Conservation (phyloP, 2,888 invertebrate species). For the Cylindroiulus punctatus region DNA sequence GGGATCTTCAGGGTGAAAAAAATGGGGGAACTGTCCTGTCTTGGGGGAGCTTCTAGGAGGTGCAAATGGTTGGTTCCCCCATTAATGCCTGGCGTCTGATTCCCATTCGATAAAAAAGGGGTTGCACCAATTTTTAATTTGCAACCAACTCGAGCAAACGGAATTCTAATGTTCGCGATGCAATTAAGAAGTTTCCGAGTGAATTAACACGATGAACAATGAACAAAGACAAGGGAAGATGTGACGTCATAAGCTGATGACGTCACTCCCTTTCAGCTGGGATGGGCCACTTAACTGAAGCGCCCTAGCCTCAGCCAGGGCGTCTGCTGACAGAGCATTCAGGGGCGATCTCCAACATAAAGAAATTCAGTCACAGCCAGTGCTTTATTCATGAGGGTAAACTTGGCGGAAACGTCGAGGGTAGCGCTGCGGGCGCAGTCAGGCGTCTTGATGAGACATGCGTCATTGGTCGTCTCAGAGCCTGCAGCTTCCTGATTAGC, state of each 20-base stretch:
- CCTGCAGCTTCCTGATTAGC: too few relatives aligned
- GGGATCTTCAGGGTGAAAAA: not conserved
- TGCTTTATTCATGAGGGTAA: slow-evolving; percentile 12
- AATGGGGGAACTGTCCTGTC: not conserved
- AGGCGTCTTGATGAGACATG: slow-evolving; percentile 10
- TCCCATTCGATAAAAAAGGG: slow-evolving; percentile 10
- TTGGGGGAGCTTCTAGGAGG: not conserved
- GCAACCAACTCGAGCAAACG: not conserved
- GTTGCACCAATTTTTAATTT: not conserved
- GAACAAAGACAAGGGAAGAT: too few relatives aligned
- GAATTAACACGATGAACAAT: not conserved
- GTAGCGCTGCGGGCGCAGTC: slow-evolving; percentile 14
- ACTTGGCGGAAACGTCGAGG: not conserved
- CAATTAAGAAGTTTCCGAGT: slow-evolving; percentile 28
- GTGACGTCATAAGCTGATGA: too few relatives aligned
- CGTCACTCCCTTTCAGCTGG: too few relatives aligned
- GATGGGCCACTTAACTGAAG: too few relatives aligned
- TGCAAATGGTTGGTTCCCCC: not conserved
- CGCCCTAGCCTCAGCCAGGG: too few relatives aligned
- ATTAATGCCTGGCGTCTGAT: not conserved
- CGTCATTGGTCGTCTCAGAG: not conserved
- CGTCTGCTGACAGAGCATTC: too few relatives aligned
- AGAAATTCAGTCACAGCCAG: too few relatives aligned
- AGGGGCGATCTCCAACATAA: too few relatives aligned
- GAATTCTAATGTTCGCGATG: slow-evolving; percentile 7